These are phyloP conservation scores for Sesamia inferens DNA, from an alignment of 2,888 invertebrate species.

Conservation along the genomic window DNA sequence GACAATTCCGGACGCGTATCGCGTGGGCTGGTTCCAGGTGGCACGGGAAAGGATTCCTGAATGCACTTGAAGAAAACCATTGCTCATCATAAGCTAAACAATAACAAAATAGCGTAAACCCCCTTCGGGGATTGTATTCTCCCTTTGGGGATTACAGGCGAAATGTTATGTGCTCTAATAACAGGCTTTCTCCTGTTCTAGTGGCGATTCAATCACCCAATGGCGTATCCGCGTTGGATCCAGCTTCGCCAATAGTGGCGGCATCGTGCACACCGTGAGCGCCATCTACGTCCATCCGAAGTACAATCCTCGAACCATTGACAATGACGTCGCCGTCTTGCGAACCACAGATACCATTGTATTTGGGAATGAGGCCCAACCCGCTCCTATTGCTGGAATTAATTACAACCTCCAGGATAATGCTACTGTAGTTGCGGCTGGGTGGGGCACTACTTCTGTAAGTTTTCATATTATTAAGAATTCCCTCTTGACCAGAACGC, in stretches of 20 bases:
- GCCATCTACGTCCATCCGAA: constrained; percentile 56
- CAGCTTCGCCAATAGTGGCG: constrained; percentile 65
- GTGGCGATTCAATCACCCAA: constrained; percentile 46
- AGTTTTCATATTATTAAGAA: constrained; percentile 29
- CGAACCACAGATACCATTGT: constrained; percentile 36
- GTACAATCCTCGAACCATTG: constrained; percentile 50
- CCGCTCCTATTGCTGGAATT: constrained; percentile 64
- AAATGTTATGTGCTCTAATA: neutral
- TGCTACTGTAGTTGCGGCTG: constrained; percentile 71
- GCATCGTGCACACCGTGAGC: constrained; percentile 53
- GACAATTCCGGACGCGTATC: neutral
- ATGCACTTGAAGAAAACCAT: neutral
- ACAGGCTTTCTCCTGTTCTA: constrained; percentile 31
- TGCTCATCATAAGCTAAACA: neutral
- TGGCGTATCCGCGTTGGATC: constrained; percentile 69
- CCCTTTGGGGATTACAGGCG: neutral
- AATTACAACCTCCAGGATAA: constrained; percentile 65
- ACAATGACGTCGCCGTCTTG: constrained; percentile 67
- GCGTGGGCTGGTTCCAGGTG: neutral
- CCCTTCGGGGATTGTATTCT: too few species aligned
- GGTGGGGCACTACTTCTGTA: constrained; percentile 77
- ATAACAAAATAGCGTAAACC: neutral
- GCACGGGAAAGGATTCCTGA: neutral
- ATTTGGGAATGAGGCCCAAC: constrained; percentile 24
- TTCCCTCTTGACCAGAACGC: neutral